Base-by-base conservation (phyloP, 2,888 invertebrate genomes). In the Drosophila neotestacea region DNA sequence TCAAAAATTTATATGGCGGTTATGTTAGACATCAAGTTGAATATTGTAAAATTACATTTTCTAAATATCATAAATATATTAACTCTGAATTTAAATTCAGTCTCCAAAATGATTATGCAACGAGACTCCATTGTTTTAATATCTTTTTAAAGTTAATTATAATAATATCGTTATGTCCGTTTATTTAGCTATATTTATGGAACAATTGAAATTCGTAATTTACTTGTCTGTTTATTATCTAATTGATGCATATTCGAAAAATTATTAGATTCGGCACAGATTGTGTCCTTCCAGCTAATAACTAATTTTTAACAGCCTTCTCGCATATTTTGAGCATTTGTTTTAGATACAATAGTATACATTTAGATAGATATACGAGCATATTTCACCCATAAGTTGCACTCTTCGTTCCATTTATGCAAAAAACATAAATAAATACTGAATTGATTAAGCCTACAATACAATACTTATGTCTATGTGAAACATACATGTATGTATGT, bases 391-490 rank as follows among this genome's bases (percentile, higher is more conserved):
- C 73, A 61, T 77, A 56, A 82, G 73, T 82, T 88, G 73, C 84
- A 81, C 89, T 88, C 63, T 64, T 44, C 87, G 82, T 83, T 83
- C 89, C 82, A 88, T 70, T 76, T 62, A 86, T 71, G 83, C 80
- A 70, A 69, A 68, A 73, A 72, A 38, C 22, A 36, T 34, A 59
- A 28, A 30, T 16, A 27, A 16, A 42, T 47, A 44, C 50, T 55
- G 7, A 16, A 60, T 48, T 48, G 36, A 27, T 46, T 28, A 46
- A 34, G 13, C 27, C 27, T 63, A 34, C 6, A 30, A 36, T 30
- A 54, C 47, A 36, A 9, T 41, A 38, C 16, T 36, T 79, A 74
- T 38, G 9, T 30, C 68, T 85, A 71, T 30, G 51, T 58, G 85
- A 77, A 86, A 83, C 88, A 88, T 79, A 30, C 7, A 30, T 30